phyloP scores from a whole-genome alignment of 2,888 invertebrate genomes.

The Lasiommata megera region DNA sequence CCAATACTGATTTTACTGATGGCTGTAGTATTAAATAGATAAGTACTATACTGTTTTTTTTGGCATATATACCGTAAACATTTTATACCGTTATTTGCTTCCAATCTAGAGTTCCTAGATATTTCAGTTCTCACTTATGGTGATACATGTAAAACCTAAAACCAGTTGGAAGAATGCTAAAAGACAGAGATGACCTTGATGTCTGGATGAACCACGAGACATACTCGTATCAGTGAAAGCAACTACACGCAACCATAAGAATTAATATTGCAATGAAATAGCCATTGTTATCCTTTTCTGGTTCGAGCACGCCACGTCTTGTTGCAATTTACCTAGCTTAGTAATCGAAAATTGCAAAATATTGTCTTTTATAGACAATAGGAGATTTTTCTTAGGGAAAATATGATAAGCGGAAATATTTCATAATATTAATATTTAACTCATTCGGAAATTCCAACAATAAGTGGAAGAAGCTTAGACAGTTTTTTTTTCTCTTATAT shows the following conservation, averaged over 20 bases:
- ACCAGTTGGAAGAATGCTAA: no score
- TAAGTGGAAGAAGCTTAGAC: neutral
- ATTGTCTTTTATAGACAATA: neutral
- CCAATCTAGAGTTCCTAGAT: no score
- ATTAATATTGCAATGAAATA: slow-evolving; percentile 9
- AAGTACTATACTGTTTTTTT: neutral
- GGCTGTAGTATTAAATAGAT: no score
- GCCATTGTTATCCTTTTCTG: neutral
- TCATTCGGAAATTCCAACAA: neutral
- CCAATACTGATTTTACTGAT: neutral
- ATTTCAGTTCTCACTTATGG: no score
- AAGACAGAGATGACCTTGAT: no score
- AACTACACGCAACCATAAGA: neutral
- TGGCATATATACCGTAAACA: neutral
- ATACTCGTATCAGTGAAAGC: neutral
- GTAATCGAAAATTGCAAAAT: neutral
- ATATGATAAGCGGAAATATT: neutral
- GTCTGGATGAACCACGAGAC: neutral
- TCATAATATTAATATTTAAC: neutral
- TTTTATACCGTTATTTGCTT: no score
- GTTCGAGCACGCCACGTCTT: neutral
- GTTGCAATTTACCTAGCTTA: neutral
- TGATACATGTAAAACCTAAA: no score
- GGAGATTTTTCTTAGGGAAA: neutral
- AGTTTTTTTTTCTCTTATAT: no score